Conservation (phyloP, 2,797 vertebrate species). For the Kryptolebias ocellatus region DNA sequence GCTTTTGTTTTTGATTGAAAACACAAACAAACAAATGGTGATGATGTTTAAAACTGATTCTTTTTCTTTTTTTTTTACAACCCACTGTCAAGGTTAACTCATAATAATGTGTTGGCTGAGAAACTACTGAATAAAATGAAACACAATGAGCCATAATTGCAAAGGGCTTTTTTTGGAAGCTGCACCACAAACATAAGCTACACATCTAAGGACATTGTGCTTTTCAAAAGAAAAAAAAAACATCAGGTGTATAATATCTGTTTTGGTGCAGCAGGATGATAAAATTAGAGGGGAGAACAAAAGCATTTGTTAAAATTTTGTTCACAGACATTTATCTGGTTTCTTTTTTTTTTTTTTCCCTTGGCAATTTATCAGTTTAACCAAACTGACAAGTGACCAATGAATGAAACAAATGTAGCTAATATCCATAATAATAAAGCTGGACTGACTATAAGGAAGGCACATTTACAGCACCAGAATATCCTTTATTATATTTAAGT, state of each 20-base stretch:
- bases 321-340: no score
- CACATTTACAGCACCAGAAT: no score
- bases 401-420: no score
- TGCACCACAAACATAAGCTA: conserved; percentile 29
- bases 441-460: no score
- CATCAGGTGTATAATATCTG: background rate
- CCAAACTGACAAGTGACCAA: background rate
- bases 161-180: conserved; percentile 38
- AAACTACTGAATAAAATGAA: conserved; percentile 48
- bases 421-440: no score
- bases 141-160: conserved; percentile 44
- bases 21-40: conserved; percentile 10
- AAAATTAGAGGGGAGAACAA: no score
- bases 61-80: conserved; percentile 34
- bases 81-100: conserved; percentile 49
- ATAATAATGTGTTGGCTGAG: conserved; percentile 47
- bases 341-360: background rate
- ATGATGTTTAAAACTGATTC: conserved; percentile 24
- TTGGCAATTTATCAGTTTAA: background rate
- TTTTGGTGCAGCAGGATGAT: background rate
- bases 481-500: no score
- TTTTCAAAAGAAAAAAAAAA: background rate
- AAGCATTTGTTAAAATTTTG: no score
- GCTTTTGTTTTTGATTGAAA: conserved; percentile 1
- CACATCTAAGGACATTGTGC: conserved; percentile 9